phyloP scores from a whole-genome alignment of 2,797 vertebrate genomes.

The Propithecus perrieri region DNA sequence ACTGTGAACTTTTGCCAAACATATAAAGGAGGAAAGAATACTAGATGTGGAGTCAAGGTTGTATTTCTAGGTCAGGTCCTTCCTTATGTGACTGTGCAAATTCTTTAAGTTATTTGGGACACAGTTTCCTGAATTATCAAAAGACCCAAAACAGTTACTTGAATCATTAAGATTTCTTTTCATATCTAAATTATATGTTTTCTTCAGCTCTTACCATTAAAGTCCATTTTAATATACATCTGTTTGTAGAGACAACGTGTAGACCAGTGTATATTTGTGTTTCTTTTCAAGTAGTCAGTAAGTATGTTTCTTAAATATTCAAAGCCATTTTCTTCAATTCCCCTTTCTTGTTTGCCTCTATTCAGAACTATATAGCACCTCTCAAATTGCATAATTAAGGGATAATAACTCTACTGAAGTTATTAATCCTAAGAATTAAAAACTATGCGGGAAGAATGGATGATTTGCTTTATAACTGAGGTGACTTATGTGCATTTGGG shows the following conservation, averaged over 20 bases:
- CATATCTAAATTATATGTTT: neutral
- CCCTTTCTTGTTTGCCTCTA: neutral
- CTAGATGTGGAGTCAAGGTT: neutral
- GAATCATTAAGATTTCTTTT: neutral
- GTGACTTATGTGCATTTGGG: neutral
- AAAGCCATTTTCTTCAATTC: neutral
- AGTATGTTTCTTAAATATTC: neutral
- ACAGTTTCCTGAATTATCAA: neutral
- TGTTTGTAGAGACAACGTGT: neutral
- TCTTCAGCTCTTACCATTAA: neutral
- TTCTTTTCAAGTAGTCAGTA: neutral
- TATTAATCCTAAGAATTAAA: slow-evolving; percentile 58
- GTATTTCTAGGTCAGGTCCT: neutral
- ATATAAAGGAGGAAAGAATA: neutral
- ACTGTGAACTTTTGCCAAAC: neutral
- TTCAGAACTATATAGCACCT: neutral
- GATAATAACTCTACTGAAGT: slow-evolving; percentile 19
- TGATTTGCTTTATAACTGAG: slow-evolving; percentile 21
- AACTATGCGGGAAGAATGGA: slow-evolving; percentile 39
- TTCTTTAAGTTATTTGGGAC: neutral
- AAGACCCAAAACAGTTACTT: neutral
- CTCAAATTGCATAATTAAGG: slow-evolving; percentile 46
- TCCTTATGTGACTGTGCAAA: neutral
- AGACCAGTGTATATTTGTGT: neutral
- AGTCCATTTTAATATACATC: neutral